Evolutionary conservation across 2,113 vertebrate genomes (phyloP).

Genomic region (Globicephala melas): DNA sequence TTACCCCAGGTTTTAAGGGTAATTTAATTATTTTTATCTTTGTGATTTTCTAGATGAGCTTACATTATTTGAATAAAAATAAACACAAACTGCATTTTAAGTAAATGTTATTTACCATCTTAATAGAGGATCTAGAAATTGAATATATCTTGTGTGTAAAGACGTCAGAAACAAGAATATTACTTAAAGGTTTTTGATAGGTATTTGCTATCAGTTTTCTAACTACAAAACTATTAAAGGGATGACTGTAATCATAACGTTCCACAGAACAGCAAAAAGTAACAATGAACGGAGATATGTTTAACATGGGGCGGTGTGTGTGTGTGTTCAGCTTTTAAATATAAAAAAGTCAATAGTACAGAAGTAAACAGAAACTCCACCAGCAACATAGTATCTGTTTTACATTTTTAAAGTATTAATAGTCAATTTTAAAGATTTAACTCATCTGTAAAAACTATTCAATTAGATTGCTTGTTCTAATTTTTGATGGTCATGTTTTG

Average conservation of each 20-base stretch:
- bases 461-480: background rate
- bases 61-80: background rate
- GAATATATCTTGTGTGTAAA: background rate
- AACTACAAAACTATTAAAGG: background rate
- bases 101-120: background rate
- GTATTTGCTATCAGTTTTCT: slow-evolving; percentile 4
- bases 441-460: background rate
- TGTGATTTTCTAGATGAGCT: background rate
- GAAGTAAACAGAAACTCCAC: background rate
- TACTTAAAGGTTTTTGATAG: background rate
- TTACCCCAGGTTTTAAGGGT: background rate
- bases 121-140: background rate
- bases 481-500: background rate
- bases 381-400: background rate
- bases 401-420: slow-evolving; percentile 1
- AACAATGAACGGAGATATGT: background rate
- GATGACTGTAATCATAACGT: background rate
- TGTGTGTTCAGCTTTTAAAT: background rate
- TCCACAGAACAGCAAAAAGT: background rate
- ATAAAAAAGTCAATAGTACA: background rate
- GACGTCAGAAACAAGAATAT: slow-evolving; percentile 4
- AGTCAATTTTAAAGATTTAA: background rate
- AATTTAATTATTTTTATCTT: background rate
- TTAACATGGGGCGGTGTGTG: background rate
- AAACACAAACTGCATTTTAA: slow-evolving; percentile 11